Conservation (phyloP, 1,140 invertebrate genomes). For the Cryptotermes secundus region DNA sequence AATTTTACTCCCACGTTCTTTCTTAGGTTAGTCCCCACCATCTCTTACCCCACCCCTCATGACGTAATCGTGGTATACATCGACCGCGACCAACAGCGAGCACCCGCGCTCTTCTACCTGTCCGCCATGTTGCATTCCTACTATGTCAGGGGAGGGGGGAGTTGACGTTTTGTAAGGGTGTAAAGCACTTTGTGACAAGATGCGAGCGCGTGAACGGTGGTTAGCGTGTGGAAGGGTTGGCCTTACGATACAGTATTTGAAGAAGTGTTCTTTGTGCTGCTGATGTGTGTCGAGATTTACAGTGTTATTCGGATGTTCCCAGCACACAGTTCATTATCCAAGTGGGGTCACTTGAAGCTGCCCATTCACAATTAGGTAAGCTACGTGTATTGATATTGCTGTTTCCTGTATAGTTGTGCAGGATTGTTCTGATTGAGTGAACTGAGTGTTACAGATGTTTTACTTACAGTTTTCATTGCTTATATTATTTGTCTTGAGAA, state of each 20-base stretch:
- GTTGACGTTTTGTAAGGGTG: neutral
- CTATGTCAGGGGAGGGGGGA: neutral
- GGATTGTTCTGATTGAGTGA: too few species aligned
- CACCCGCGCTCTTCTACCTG: neutral
- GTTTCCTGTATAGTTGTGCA: too few species aligned
- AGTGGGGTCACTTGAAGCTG: neutral
- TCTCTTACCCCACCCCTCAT: neutral
- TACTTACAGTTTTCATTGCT: too few species aligned
- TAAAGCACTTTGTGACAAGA: slow-evolving; percentile 8
- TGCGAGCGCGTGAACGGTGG: neutral
- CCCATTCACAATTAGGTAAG: neutral
- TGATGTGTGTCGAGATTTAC: neutral
- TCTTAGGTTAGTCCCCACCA: neutral
- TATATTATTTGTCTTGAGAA: too few species aligned
- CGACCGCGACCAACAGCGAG: neutral
- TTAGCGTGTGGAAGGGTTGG: neutral
- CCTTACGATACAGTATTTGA: neutral
- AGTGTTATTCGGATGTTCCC: neutral
- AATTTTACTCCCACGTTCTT: neutral
- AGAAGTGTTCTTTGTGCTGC: neutral
- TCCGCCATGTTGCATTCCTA: slow-evolving; percentile 9
- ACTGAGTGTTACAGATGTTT: too few species aligned
- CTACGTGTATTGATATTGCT: neutral
- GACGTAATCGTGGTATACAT: neutral
- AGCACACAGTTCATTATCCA: neutral